phyloP scores from a whole-genome alignment of 2,888 invertebrate genomes.

The Cephonodes hylas region DNA sequence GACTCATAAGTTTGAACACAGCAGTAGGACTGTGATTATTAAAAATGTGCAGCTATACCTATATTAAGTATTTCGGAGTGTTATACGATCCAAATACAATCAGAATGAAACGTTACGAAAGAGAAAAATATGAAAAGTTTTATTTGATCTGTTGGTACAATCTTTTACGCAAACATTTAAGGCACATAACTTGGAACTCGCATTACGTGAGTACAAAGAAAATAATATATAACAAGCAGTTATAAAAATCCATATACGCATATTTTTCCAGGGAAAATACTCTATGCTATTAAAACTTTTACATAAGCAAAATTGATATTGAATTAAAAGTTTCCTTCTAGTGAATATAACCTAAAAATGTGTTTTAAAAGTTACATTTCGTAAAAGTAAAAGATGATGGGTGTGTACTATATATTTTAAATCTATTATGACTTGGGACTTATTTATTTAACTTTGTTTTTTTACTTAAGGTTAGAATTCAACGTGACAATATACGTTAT shows the following conservation, averaged over 20 bases:
- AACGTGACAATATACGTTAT: too few species aligned
- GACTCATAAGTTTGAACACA: too few species aligned
- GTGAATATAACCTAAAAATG: neutral
- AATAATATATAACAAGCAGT: neutral
- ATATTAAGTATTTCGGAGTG: too few species aligned
- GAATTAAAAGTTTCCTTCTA: neutral
- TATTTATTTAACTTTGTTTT: too few species aligned
- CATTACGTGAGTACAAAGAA: conserved; percentile 9
- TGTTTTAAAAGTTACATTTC: neutral
- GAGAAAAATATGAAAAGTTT: neutral
- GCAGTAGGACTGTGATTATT: too few species aligned
- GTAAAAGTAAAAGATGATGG: neutral
- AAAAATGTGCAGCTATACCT: too few species aligned
- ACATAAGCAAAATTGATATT: neutral
- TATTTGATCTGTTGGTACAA: neutral
- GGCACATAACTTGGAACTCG: neutral
- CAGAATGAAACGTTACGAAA: neutral
- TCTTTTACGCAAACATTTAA: neutral
- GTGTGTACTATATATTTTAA: neutral
- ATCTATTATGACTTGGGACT: neutral
- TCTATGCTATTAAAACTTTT: neutral
- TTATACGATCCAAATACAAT: too few species aligned
- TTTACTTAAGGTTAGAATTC: too few species aligned
- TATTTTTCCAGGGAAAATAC: neutral
- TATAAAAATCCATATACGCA: neutral